A percentile compares a stretch with the other conserved stretches of the same genome.
These are phyloP conservation scores for Drosophila orosa DNA, from an alignment of 1,140 invertebrate species.

Conservation along the genomic window DNA sequence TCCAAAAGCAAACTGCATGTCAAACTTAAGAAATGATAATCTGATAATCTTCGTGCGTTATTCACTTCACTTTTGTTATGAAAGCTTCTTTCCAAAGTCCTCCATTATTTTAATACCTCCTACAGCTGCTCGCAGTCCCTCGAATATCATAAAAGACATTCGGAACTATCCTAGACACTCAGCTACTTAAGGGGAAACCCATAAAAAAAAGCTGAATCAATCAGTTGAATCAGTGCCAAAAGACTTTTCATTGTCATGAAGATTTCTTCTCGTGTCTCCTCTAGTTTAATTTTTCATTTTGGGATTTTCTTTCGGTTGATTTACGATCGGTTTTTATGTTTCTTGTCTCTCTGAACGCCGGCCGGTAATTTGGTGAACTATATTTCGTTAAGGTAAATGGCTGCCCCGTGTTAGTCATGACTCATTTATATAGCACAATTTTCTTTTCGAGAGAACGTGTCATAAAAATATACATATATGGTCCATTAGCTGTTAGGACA, in stretches of 20 bases:
- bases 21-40: neutral
- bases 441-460: slow-evolving; percentile 27
- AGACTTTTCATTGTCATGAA: slow-evolving; percentile 49
- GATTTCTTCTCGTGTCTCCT: slow-evolving; percentile 1
- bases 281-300: slow-evolving; percentile 52
- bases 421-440: slow-evolving; percentile 30
- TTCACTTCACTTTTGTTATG: neutral
- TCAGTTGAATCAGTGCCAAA: slow-evolving; percentile 50
- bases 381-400: slow-evolving; percentile 30
- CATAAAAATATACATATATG: slow-evolving; percentile 47
- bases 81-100: slow-evolving; percentile 59
- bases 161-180: slow-evolving; percentile 3
- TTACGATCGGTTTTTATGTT: slow-evolving; percentile 63
- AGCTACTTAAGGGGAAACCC: slow-evolving; percentile 14
- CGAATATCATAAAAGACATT: slow-evolving; percentile 14
- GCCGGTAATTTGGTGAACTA: slow-evolving; percentile 72
- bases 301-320: slow-evolving; percentile 44
- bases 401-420: slow-evolving; percentile 30
- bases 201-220: slow-evolving; percentile 42
- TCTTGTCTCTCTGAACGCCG: slow-evolving; percentile 60
- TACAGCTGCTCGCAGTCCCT: slow-evolving; percentile 15
- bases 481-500: slow-evolving; percentile 47
- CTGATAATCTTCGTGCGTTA: neutral
- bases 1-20: neutral
- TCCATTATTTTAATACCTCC: slow-evolving; percentile 34